A percentile compares a stretch with the other conserved stretches of the same genome.
Conservation (phyloP, 2,113 vertebrate species). For the Hippoglossus stenolepis region DNA sequence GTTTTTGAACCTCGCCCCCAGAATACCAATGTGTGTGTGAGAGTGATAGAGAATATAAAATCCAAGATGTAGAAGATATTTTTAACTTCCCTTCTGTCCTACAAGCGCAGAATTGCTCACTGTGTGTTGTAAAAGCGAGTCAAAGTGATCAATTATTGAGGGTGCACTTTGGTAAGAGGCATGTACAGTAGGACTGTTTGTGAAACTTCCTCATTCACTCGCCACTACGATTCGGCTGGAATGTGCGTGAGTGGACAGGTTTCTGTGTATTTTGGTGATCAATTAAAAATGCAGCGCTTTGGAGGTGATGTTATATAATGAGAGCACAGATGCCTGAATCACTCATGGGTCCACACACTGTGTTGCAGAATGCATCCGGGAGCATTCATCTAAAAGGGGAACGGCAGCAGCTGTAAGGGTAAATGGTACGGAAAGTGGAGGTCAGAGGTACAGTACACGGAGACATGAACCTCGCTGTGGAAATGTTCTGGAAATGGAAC, state of each 20-base stretch:
- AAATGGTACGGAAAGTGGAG: conserved; percentile 3
- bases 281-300: background rate
- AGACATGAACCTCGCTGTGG: background rate
- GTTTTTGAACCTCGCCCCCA: background rate
- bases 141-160: conserved; percentile 68
- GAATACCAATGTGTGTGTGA: background rate
- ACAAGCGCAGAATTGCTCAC: conserved; percentile 9
- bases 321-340: background rate
- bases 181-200: conserved; percentile 19
- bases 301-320: background rate
- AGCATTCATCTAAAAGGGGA: conserved; percentile 1
- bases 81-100: conserved; percentile 43
- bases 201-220: conserved; percentile 10
- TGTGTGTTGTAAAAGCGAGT: conserved; percentile 39
- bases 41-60: conserved; percentile 21
- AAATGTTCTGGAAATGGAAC: background rate
- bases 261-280: background rate
- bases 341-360: background rate
- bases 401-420: conserved; percentile 1
- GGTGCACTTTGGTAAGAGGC: conserved; percentile 13
- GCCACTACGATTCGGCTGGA: background rate
- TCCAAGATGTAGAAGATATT: conserved; percentile 45
- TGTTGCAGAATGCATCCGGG: conserved; percentile 4
- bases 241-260: background rate
- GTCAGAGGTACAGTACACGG: background rate